A percentile compares a stretch with the other conserved stretches of the same genome.
phyloP scores from a whole-genome alignment of 2,113 vertebrate species.

The Pelecanus crispus region DNA sequence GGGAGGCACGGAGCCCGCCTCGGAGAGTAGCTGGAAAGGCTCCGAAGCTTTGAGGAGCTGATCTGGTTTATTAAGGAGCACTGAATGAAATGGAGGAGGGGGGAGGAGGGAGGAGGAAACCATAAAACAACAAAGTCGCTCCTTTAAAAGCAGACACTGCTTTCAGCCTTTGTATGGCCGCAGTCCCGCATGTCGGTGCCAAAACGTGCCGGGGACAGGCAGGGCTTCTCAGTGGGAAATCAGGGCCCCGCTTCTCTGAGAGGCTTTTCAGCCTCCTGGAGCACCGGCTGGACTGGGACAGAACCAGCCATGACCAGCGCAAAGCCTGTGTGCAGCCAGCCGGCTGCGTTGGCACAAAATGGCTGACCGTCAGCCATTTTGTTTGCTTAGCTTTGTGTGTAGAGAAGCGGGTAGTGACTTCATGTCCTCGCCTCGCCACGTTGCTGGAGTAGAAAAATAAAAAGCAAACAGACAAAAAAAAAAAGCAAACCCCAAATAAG shows the following conservation, averaged over 20 bases:
- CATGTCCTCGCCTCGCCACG: fast-evolving
- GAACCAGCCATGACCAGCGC: background rate
- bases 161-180: slow-evolving; percentile 46
- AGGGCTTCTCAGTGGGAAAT: background rate
- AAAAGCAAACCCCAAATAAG: background rate
- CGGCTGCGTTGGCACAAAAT: slow-evolving; percentile 39
- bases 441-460: background rate
- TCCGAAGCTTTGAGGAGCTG: slow-evolving; percentile 27
- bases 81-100: slow-evolving; percentile 21
- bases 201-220: background rate
- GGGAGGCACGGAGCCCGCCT: background rate
- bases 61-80: slow-evolving; percentile 43
- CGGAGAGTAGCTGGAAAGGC: background rate
- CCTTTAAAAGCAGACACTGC: slow-evolving; percentile 38
- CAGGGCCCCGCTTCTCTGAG: background rate
- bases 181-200: background rate
- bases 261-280: background rate
- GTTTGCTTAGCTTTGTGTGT: background rate
- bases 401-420: background rate
- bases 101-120: slow-evolving; percentile 6
- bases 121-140: slow-evolving; percentile 37
- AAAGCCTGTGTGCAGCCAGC: background rate
- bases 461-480: background rate
- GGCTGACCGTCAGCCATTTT: slow-evolving; percentile 64
- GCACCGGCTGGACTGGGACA: background rate